These are phyloP conservation scores for Ardeotis arabs DNA, from an alignment of 2,113 vertebrate species.

Conservation along the genomic window DNA sequence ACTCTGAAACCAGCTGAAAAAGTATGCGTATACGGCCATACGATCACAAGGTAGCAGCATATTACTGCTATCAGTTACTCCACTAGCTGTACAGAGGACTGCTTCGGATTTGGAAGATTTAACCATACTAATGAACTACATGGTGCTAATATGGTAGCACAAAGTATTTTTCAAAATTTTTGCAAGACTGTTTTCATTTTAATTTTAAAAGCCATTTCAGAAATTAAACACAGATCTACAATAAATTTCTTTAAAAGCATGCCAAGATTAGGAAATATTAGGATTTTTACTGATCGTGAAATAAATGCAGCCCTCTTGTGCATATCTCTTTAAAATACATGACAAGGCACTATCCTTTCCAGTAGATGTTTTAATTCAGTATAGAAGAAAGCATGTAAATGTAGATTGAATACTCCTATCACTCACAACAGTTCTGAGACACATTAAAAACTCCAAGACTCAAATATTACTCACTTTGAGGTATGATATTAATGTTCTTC, in stretches of 20 bases:
- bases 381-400: not conserved
- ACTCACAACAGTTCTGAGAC: not conserved
- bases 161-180: not conserved
- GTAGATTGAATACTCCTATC: not conserved
- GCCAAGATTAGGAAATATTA: not conserved
- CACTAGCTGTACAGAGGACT: not conserved
- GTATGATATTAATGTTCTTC: not conserved
- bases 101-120: not conserved
- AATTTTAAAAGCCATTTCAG: not conserved
- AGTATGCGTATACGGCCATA: not conserved
- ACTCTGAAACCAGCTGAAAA: not conserved
- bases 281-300: not conserved
- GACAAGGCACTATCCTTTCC: not conserved
- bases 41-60: not conserved
- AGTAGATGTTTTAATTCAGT: not conserved
- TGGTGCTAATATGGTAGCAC: not conserved
- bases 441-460: not conserved
- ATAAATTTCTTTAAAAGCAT: not conserved
- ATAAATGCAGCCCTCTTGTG: not conserved
- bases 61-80: not conserved
- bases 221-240: not conserved
- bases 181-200: not conserved
- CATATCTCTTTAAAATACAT: not conserved
- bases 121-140: not conserved
- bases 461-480: not conserved